These are phyloP conservation scores for Porites cylindrica DNA, from an alignment of 92 coral and sea anemone genomes.

Conservation along the genomic window DNA sequence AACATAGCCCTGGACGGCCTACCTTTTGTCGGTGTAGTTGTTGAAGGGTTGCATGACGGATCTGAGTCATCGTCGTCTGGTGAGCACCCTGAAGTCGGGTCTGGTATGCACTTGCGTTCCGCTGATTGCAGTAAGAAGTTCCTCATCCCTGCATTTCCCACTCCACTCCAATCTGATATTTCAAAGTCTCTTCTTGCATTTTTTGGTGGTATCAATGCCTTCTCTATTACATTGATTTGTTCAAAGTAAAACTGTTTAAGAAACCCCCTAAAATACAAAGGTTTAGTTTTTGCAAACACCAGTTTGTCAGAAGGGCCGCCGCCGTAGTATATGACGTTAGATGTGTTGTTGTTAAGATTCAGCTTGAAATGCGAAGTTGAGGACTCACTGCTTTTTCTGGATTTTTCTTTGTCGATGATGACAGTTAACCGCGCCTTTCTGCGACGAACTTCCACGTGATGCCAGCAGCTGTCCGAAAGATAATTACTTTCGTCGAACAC, in stretches of 20 bases:
- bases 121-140: constrained; percentile 3
- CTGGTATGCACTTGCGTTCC: neutral
- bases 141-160: neutral
- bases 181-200: neutral
- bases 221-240: constrained; percentile 46
- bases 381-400: constrained; percentile 5
- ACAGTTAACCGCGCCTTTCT: constrained; percentile 34
- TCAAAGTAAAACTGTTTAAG: constrained; percentile 68
- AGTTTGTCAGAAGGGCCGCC: constrained; percentile 64
- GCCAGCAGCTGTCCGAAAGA: constrained; percentile 57
- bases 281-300: constrained; percentile 32
- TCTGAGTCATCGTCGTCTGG: constrained; percentile 65
- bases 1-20: neutral
- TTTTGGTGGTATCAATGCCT: neutral
- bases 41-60: constrained; percentile 25
- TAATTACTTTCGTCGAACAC: constrained; percentile 11
- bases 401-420: constrained; percentile 46
- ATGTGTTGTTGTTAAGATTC: constrained; percentile 57
- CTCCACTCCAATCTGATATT: neutral
- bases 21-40: constrained; percentile 16
- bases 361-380: constrained; percentile 33
- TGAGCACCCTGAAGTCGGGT: constrained; percentile 29
- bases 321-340: constrained; percentile 63
- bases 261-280: constrained; percentile 51
- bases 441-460: constrained; percentile 60